phyloP scores from a whole-genome alignment of 2,797 vertebrate genomes.

The Eupleurogrammus muticus region DNA sequence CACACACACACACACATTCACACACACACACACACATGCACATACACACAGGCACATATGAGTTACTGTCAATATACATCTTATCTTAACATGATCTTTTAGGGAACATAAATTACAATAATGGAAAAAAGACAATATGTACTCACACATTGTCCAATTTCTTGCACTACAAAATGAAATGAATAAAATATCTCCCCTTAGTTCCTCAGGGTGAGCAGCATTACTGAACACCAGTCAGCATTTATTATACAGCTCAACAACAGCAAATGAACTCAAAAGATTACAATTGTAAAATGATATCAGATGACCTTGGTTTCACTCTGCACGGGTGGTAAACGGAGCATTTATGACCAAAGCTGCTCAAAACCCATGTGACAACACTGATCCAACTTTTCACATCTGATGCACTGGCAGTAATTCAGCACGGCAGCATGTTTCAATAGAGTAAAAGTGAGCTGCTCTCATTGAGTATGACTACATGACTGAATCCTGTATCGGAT shows the following conservation, averaged over 20 bases:
- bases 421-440: conserved; percentile 24
- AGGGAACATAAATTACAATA: not conserved
- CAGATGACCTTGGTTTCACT: conserved; percentile 14
- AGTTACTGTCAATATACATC: not conserved
- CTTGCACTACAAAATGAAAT: not conserved
- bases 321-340: not conserved
- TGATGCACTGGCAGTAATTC: conserved; percentile 22
- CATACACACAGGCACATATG: not conserved
- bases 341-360: not conserved
- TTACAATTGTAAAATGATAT: conserved; percentile 2
- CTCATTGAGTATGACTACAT: conserved; percentile 6
- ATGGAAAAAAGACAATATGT: not conserved
- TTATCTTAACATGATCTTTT: not conserved
- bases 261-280: not conserved
- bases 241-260: not conserved
- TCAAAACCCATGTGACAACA: conserved; percentile 18
- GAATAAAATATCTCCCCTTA: not conserved
- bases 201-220: not conserved
- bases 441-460: conserved; percentile 12
- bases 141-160: not conserved
- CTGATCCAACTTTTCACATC: conserved; percentile 6
- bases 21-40: no score
- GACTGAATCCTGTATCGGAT: not conserved
- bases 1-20: no score
- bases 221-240: not conserved